Conservation (phyloP, 2,797 vertebrate species). For the Menidia menidia region DNA sequence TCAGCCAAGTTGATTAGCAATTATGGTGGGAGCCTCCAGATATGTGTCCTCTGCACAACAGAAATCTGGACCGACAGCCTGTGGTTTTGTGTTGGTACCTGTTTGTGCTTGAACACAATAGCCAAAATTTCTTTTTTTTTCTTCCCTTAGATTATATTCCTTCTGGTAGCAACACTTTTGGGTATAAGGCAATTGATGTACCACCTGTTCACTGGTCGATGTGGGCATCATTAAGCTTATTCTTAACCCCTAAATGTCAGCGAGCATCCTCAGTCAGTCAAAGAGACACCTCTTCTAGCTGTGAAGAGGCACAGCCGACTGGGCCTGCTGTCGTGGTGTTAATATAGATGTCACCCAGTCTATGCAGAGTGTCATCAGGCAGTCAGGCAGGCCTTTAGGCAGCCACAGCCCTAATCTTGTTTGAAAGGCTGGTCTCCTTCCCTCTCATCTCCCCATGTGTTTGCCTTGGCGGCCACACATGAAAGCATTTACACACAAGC, state of each 20-base stretch:
- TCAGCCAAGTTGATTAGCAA: conserved; percentile 67
- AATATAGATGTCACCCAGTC: conserved; percentile 73
- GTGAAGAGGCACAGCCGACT: conserved; percentile 46
- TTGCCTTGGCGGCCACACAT: conserved; percentile 54
- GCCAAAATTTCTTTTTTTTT: conserved; percentile 26
- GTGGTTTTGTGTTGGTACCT: conserved; percentile 32
- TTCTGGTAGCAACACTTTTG: not conserved
- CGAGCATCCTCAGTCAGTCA: conserved; percentile 34
- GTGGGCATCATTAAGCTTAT: conserved; percentile 27
- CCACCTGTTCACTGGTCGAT: conserved; percentile 13
- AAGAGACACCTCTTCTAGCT: conserved; percentile 18
- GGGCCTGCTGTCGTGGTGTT: conserved; percentile 52
- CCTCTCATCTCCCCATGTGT: conserved; percentile 65
- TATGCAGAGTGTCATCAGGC: conserved; percentile 66
- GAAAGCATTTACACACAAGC: conserved; percentile 22
- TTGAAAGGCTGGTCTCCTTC: conserved; percentile 76
- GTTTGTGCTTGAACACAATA: conserved; percentile 27
- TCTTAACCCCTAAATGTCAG: conserved; percentile 35
- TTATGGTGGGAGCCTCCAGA: conserved; percentile 65
- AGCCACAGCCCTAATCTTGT: conserved; percentile 71
- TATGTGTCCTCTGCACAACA: conserved; percentile 50
- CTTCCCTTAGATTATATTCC: not conserved
- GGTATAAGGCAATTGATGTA: conserved; percentile 1
- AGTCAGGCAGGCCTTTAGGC: conserved; percentile 70
- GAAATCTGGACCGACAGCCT: conserved; percentile 47